phyloP scores from a whole-genome alignment of 1,140 invertebrate genomes.

The Leptinotarsa texana region DNA sequence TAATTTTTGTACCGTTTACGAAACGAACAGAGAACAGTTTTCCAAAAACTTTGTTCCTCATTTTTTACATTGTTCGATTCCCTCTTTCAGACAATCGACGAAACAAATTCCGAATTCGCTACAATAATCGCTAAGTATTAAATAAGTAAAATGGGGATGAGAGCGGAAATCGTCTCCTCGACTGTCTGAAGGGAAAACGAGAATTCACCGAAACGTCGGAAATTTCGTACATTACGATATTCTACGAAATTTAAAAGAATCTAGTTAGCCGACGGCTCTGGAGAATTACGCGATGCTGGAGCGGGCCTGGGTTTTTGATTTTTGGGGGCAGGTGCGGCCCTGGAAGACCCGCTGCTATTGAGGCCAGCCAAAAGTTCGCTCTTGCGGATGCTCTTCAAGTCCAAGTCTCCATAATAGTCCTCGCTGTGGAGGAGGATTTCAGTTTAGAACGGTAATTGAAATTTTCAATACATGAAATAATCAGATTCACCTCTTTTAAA shows the following conservation, averaged over 20 bases:
- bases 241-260: background rate
- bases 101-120: constrained; percentile 13
- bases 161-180: background rate
- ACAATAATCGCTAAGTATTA: constrained; percentile 26
- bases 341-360: constrained; percentile 64
- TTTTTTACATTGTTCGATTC: background rate
- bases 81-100: background rate
- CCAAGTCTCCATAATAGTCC: constrained; percentile 94
- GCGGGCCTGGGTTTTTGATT: constrained; percentile 50
- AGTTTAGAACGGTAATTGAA: background rate
- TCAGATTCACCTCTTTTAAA: no score
- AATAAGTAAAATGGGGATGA: constrained; percentile 21
- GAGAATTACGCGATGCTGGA: constrained; percentile 47
- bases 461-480: no score
- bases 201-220: background rate
- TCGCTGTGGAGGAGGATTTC: constrained; percentile 69
- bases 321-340: constrained; percentile 48
- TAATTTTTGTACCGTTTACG: constrained; percentile 31
- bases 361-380: constrained; percentile 83
- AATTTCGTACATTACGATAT: constrained; percentile 4
- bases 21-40: constrained; percentile 1
- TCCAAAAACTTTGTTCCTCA: constrained; percentile 1
- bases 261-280: constrained; percentile 45
- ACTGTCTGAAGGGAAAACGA: constrained; percentile 1
- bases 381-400: constrained; percentile 91